Base-by-base conservation (phyloP, 2,797 vertebrate species). In the Mycteria americana region DNA sequence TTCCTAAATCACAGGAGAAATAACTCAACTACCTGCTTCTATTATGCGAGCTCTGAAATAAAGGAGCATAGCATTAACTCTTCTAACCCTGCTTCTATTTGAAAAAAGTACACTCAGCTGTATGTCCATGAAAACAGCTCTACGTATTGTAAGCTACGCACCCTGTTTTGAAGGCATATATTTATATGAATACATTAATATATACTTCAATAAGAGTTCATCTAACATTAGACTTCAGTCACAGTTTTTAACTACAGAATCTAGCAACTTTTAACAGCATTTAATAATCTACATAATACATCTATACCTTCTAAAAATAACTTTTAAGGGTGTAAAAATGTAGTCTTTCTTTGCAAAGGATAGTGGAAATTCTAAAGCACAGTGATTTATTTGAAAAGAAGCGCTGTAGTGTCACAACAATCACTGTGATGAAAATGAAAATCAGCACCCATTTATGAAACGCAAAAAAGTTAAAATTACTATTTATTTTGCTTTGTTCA, bases 401-500 rank as follows among this genome's bases (percentile, higher is more conserved):
- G 10, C 2, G 1, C 7, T 62, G 18, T 53, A 53, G 35, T 43
- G 19, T 51, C 46, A 62, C 50, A 65, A 19, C 21, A 59, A 54
- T 48, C 17, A 41, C 24, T 11, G 4, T 25, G 27, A 48, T 89
- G 48, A 85, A 87, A 91, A 76, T 18, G 6, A 68, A 86, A 56
- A 4, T 68, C 51, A 62, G 33, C 14, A 63, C 1, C 3, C 15
- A 25, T 18, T 79, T 89, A 33, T 41, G 28, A 68, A 85, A 90
- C 79, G 5, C 1, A 51, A 75, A 51, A 30, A 53, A 30, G 7
- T 5, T 68, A 46, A 76, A 74, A 31, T 45, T 59, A 35, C 2
- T 70, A 67, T 94, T 95, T 91, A n/a, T 96, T 96, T 96, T 31
- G 16, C 76, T 92, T 95, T 96, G 56, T 92, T 96, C n/a, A 4